These are phyloP conservation scores for Choristoneura fumiferana DNA, from an alignment of 1,140 invertebrate genomes.

Conservation along the genomic window DNA sequence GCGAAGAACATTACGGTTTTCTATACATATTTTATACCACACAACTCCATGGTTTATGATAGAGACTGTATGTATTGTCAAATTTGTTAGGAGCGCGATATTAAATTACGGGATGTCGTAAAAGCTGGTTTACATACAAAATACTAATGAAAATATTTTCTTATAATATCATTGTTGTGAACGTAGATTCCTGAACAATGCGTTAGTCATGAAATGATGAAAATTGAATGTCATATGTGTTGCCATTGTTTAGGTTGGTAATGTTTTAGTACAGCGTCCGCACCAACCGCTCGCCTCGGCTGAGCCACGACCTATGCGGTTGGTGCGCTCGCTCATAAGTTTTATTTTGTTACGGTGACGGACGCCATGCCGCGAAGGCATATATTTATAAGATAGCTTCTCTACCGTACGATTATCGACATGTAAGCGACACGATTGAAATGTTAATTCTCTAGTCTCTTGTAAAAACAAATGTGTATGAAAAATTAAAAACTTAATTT, in stretches of 20 bases:
- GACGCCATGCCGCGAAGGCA: constrained; percentile 39
- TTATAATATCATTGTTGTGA: not conserved
- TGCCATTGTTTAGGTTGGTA: constrained; percentile 70
- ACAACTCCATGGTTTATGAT: no score
- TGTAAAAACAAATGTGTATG: constrained; percentile 72
- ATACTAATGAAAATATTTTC: no score
- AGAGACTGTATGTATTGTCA: no score
- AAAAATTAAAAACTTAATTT: constrained; percentile 68
- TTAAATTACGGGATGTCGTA: no score
- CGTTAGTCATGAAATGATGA: constrained; percentile 57
- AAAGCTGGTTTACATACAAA: no score
- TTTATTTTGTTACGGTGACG: constrained; percentile 53
- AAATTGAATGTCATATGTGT: constrained; percentile 63
- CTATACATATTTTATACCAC: no score
- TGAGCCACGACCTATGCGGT: not conserved
- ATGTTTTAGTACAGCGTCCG: constrained; percentile 32
- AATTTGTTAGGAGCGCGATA: no score
- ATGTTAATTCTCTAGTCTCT: constrained; percentile 75
- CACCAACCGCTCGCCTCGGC: no score
- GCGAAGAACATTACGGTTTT: no score
- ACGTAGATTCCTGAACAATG: constrained; percentile 53
- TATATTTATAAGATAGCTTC: constrained; percentile 46
- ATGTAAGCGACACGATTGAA: constrained; percentile 57
- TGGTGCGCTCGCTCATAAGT: not conserved
- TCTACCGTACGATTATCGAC: constrained; percentile 31